Percentiles rank a stretch among this genome's conserved stretches.
These are phyloP conservation scores for Elephantulus edwardii DNA, from an alignment of 2,113 vertebrate species.

Conservation along the genomic window DNA sequence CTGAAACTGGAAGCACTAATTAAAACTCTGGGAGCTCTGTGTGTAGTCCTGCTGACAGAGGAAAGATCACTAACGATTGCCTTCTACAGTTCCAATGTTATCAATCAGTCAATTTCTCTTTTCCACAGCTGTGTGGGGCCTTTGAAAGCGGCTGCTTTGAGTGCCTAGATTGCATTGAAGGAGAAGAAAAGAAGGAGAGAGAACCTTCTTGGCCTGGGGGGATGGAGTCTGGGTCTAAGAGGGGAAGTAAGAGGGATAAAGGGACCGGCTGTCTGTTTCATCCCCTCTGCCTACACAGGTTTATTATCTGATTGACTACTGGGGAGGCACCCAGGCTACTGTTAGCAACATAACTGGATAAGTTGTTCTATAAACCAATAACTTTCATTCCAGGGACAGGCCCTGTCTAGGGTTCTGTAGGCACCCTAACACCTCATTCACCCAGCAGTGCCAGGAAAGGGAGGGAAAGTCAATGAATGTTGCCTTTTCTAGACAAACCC, in stretches of 20 bases:
- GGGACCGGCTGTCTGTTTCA: accelerated
- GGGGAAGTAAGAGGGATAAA: accelerated
- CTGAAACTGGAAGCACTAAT: conserved; percentile 51
- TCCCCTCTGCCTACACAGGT: accelerated
- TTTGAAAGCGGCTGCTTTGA: not conserved
- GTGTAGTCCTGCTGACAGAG: not conserved
- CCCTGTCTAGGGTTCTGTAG: accelerated
- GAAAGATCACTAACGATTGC: not conserved
- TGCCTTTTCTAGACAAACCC: not conserved
- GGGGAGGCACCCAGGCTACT: accelerated
- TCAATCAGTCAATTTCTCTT: conserved; percentile 25
- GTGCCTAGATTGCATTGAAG: not conserved
- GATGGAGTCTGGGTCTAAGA: not conserved
- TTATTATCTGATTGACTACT: not conserved
- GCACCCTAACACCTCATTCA: accelerated
- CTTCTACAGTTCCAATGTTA: conserved; percentile 42
- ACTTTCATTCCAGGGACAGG: accelerated
- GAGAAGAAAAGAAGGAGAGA: not conserved
- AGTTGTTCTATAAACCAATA: accelerated
- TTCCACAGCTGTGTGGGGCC: conserved; percentile 23
- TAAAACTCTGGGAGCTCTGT: conserved; percentile 35
- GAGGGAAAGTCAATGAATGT: accelerated
- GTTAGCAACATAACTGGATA: accelerated
- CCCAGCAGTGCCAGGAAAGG: not conserved
- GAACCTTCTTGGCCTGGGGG: not conserved